Evolutionary conservation across 2,797 vertebrate genomes (phyloP).

Genomic region (Myripristis murdjan): DNA sequence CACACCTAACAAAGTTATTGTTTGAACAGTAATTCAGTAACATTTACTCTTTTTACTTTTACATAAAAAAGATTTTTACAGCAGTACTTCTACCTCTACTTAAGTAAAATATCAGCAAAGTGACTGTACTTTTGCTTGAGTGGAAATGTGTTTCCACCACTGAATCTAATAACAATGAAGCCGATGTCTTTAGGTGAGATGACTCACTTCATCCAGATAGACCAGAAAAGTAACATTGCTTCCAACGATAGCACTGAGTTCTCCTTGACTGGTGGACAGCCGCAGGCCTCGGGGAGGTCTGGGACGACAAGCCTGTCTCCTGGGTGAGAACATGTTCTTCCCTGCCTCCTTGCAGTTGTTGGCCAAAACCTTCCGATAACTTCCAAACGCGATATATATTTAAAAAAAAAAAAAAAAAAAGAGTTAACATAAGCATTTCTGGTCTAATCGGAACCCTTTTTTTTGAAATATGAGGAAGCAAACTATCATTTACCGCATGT

Average conservation of each 20-base stretch:
- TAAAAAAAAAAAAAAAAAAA: neutral
- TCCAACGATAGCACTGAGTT: constrained; percentile 88
- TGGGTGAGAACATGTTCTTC: constrained; percentile 90
- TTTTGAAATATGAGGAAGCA: constrained; percentile 23
- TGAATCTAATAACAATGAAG: neutral
- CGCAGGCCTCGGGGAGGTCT: constrained; percentile 91
- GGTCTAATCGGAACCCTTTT: neutral
- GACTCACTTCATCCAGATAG: constrained; percentile 91
- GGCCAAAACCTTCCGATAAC: constrained; percentile 94
- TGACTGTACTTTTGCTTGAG: no score
- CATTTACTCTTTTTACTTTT: no score
- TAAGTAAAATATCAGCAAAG: no score
- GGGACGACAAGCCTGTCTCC: constrained; percentile 89
- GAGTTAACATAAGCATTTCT: neutral
- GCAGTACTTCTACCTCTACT: no score
- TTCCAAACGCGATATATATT: constrained; percentile 56
- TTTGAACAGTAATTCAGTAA: no score
- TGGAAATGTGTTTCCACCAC: no score
- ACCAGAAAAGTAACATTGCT: constrained; percentile 95
- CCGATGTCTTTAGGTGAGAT: neutral
- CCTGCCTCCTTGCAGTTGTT: constrained; percentile 95
- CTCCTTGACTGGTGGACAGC: constrained; percentile 89
- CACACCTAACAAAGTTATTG: no score
- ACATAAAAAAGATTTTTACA: no score
- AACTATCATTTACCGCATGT: constrained; percentile 55